A percentile compares a stretch with the other conserved stretches of the same genome.
phyloP scores from a whole-genome alignment of 1,140 invertebrate genomes.

The Trichogramma pretiosum region DNA sequence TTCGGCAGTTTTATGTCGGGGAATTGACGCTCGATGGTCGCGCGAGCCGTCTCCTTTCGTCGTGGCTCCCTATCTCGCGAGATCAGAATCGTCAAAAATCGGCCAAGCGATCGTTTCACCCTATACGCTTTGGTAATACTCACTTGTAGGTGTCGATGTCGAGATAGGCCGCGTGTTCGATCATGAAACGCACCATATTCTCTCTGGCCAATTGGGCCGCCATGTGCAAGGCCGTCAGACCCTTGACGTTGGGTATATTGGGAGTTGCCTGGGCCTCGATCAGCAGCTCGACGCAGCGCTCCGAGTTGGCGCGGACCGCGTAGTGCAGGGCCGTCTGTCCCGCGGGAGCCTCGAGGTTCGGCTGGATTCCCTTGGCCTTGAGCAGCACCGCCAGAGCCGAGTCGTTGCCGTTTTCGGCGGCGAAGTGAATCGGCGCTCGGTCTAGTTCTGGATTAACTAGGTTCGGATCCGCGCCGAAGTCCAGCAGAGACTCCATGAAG shows the following conservation, averaged over 20 bases:
- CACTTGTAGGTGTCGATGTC: conserved; percentile 26
- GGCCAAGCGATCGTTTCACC: too few relatives aligned
- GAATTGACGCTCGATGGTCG: conserved; percentile 50
- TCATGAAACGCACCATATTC: conserved; percentile 22
- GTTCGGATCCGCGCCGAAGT: conserved; percentile 58
- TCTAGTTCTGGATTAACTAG: conserved; percentile 52
- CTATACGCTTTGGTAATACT: too few relatives aligned
- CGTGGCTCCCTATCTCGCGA: too few relatives aligned
- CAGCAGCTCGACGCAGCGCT: conserved; percentile 47
- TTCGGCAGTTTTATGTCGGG: conserved; percentile 45
- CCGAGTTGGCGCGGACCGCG: conserved; percentile 51
- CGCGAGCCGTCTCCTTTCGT: conserved; percentile 22
- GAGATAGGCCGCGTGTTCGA: conserved; percentile 13
- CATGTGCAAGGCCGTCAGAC: conserved; percentile 54
- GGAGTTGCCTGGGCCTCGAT: conserved; percentile 53
- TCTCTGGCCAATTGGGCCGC: conserved; percentile 47
- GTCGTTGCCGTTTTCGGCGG: conserved; percentile 49
- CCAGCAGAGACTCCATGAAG: conserved; percentile 55
- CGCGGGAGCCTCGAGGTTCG: conserved; percentile 44
- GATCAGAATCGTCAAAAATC: too few relatives aligned
- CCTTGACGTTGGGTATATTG: conserved; percentile 53
- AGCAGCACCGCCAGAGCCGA: conserved; percentile 49
- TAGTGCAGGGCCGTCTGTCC: conserved; percentile 51
- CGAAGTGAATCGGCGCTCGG: conserved; percentile 59
- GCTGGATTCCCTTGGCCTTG: conserved; percentile 34